These are phyloP conservation scores for Parelbella ahira DNA, from an alignment of 2,888 invertebrate genomes.

Conservation along the genomic window DNA sequence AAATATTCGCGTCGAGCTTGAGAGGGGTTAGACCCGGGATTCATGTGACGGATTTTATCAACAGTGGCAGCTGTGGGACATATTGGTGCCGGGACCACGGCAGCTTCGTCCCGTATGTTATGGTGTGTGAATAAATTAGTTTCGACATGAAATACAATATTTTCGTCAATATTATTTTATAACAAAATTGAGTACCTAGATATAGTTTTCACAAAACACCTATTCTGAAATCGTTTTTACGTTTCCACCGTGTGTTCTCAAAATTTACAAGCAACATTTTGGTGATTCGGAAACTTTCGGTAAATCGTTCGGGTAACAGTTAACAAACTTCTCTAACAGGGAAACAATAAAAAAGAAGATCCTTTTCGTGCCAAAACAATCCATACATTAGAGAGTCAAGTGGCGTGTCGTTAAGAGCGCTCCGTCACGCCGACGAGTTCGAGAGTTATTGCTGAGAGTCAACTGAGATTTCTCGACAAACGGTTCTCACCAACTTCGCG, in stretches of 20 bases:
- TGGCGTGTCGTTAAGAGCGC: slow-evolving; percentile 35
- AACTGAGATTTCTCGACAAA: slow-evolving; percentile 21
- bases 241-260: no score
- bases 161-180: no score
- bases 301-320: slow-evolving; percentile 4
- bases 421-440: slow-evolving; percentile 51
- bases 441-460: slow-evolving; percentile 48
- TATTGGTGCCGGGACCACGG: slow-evolving; percentile 2
- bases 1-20: slow-evolving; percentile 9
- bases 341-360: slow-evolving; percentile 22
- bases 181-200: no score
- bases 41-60: slow-evolving; percentile 17
- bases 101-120: no score
- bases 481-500: slow-evolving; percentile 9
- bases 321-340: slow-evolving; percentile 9
- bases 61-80: slow-evolving; percentile 2
- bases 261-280: slow-evolving; percentile 6
- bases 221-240: no score
- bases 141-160: background rate
- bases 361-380: slow-evolving; percentile 22
- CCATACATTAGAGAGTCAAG: slow-evolving; percentile 25
- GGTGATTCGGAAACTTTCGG: slow-evolving; percentile 5
- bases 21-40: slow-evolving; percentile 14
- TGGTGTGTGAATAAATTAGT: slow-evolving; percentile 12
- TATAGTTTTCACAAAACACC: no score